These are phyloP conservation scores for Dendrocincla tyrannina DNA, from an alignment of 2,797 vertebrate species.

Conservation along the genomic window DNA sequence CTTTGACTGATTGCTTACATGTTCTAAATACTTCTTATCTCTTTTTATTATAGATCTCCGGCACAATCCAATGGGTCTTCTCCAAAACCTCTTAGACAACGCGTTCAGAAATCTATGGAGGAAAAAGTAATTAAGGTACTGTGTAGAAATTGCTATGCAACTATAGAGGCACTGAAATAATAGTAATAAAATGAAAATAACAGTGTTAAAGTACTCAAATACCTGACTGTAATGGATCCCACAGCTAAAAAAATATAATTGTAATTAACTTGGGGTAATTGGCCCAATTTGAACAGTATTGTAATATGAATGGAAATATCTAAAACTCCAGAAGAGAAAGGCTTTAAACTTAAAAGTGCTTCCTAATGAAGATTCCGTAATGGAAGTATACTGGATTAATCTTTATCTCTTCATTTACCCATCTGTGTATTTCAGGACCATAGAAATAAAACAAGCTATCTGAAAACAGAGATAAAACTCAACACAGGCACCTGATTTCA, in stretches of 20 bases:
- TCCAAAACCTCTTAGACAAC: constrained; percentile 84
- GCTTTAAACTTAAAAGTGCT: not conserved
- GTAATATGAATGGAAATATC: not conserved
- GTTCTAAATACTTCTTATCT: not conserved
- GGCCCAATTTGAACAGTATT: not conserved
- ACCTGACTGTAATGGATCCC: not conserved
- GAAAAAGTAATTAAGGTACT: constrained; percentile 86
- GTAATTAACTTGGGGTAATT: not conserved
- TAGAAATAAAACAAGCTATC: not conserved
- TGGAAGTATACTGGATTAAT: not conserved
- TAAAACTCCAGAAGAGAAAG: not conserved
- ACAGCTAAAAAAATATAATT: not conserved
- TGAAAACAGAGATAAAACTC: not conserved
- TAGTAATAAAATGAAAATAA: not conserved
- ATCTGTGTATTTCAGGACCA: not conserved
- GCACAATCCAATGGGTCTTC: constrained; percentile 77
- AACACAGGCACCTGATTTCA: not conserved
- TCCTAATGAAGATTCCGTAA: not conserved
- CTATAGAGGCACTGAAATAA: not conserved
- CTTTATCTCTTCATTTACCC: not conserved
- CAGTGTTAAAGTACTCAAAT: not conserved
- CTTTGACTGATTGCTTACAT: not conserved
- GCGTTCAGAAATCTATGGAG: constrained; percentile 75
- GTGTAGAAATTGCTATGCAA: not conserved
- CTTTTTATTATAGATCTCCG: constrained; percentile 77